Conservation (phyloP, 2,113 vertebrate genomes). For the Anas platyrhynchos region DNA sequence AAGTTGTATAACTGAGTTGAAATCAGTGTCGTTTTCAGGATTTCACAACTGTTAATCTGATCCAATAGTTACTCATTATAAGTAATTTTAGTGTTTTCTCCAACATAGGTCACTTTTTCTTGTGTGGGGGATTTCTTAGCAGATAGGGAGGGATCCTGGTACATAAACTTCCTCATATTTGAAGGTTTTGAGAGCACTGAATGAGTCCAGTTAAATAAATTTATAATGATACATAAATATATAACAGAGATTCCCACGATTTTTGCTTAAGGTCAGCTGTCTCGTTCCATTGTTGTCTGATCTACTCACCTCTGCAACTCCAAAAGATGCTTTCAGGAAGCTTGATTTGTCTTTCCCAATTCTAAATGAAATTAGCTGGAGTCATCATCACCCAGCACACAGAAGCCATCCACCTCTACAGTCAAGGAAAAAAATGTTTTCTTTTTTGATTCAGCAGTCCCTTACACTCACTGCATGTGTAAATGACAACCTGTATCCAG, state of each 20-base stretch:
- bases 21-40: not conserved
- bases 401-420: not conserved
- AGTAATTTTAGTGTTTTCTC: not conserved
- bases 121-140: not conserved
- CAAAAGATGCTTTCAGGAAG: rapidly evolving
- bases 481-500: not conserved
- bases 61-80: not conserved
- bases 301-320: not conserved
- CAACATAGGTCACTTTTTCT: not conserved
- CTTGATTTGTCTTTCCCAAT: not conserved
- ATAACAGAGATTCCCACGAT: not conserved
- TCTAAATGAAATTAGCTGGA: not conserved
- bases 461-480: not conserved
- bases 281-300: not conserved
- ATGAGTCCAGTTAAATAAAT: not conserved
- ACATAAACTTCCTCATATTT: not conserved
- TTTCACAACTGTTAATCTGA: not conserved
- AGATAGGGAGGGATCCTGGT: not conserved
- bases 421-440: not conserved
- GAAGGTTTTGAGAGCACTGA: not conserved
- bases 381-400: not conserved
- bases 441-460: not conserved
- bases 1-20: not conserved
- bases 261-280: not conserved
- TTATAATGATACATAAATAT: not conserved